Base-by-base conservation (phyloP, 1,140 invertebrate genomes). In the Planococcus citri region DNA sequence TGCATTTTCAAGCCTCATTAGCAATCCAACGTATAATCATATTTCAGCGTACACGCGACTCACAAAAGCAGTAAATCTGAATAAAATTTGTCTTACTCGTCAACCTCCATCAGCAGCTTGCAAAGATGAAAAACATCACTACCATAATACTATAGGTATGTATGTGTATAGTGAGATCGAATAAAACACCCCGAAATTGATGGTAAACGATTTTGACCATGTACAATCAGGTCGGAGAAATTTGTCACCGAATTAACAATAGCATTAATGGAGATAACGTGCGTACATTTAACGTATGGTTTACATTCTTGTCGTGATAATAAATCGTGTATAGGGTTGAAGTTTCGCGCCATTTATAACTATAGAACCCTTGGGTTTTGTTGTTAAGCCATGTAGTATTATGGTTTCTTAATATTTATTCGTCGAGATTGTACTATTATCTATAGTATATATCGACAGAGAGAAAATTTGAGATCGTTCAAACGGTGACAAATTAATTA, bases 281-380 rank as follows among this genome's bases (percentile, higher is more conserved):
- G 41, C 41, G 41, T 51, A 51, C 41, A n/a, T 51, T 51, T 51
- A 14, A 51, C 41, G 41, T 51, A 51, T 51, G 41, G 41, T 51
- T 51, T 51, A 51, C 41, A 51, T 51, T 51, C 41, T 51, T 51
- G 41, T n/a, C n/a, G n/a, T 51, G n/a, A 51, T 51, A 51, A 51
- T 51, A 51, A 51, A 51, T 51, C 17, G 41, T 20, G 17, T 17
- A 51, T 51, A 51, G 41, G 41, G 41, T 51, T 51, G 41, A 51
- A 9, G 41, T 51, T 51, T 51, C 17, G 41, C 41, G 41, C 41
- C 41, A 51, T 51, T 51, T 51, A 51, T 51, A 51, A 17, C 41
- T 17, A n/a, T n/a, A 20, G 10, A 51, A 51, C 41, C 41, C 41
- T 51, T 9, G 41, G 41, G 41, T 51, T 51, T 51, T 51, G 41